Conservation (phyloP, 2,888 invertebrate species). For the Yponomeuta sedellus region DNA sequence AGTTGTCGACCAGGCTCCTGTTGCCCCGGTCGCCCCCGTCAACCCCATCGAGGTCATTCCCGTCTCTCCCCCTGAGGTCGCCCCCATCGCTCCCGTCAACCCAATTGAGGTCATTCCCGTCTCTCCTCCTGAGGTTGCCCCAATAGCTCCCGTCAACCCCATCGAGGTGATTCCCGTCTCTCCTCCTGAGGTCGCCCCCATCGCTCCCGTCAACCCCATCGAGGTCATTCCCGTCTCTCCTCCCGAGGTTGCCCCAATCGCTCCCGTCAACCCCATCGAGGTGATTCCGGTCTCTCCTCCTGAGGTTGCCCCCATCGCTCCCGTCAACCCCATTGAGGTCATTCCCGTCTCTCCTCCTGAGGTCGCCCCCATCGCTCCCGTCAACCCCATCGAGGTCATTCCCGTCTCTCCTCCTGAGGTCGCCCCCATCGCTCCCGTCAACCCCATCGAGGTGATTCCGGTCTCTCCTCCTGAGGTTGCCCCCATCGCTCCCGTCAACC, state of each 20-base stretch:
- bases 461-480: conserved; percentile 15
- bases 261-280: background rate
- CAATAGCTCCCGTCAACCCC: conserved; percentile 26
- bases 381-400: too few species aligned
- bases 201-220: conserved; percentile 5
- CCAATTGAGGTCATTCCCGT: conserved; percentile 24
- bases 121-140: conserved; percentile 24
- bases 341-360: too few species aligned
- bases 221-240: background rate
- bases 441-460: conserved; percentile 15
- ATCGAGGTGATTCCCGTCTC: conserved; percentile 22
- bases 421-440: background rate
- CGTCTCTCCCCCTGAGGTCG: background rate
- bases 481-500: conserved; percentile 17
- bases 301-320: conserved; percentile 7
- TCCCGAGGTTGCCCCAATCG: background rate
- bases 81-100: conserved; percentile 19
- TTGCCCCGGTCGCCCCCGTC: conserved; percentile 23
- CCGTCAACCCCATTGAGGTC: background rate
- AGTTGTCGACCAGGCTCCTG: conserved; percentile 14
- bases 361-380: too few species aligned
- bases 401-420: too few species aligned
- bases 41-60: conserved; percentile 17
- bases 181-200: conserved; percentile 8
- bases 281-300: background rate